Conservation (phyloP, 2,888 invertebrate genomes). For the Dinocampus coccinellae region DNA sequence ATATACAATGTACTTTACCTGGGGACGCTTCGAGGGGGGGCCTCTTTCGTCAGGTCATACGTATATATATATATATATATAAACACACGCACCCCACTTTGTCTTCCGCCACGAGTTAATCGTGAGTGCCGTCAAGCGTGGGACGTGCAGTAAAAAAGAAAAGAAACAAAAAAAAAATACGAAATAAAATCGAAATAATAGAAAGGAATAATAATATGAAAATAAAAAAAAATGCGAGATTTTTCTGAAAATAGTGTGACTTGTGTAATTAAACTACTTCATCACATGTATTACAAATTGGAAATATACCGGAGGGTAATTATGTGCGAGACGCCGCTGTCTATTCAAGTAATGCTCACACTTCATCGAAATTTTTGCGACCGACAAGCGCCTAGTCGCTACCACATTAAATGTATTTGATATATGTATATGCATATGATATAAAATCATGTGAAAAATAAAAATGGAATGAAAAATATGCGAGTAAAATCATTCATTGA, state of each 20-base stretch:
- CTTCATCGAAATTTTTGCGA: constrained; percentile 38
- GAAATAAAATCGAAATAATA: constrained; percentile 19
- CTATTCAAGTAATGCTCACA: constrained; percentile 47
- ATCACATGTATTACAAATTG: constrained; percentile 48
- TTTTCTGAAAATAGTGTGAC: constrained; percentile 62
- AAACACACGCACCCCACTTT: constrained; percentile 37
- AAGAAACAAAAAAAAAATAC: no score
- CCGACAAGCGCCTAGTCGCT: constrained; percentile 35
- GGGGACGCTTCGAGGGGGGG: constrained; percentile 61
- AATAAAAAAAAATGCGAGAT: constrained; percentile 47
- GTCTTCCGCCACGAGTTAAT: constrained; percentile 37
- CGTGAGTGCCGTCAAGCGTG: constrained; percentile 51
- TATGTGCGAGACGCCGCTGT: constrained; percentile 53
- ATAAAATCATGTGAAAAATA: not conserved
- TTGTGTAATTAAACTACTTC: constrained; percentile 33
- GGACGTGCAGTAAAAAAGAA: constrained; percentile 50
- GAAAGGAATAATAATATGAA: constrained; percentile 27
- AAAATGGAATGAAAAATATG: not conserved
- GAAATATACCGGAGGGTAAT: constrained; percentile 65
- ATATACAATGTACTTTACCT: constrained; percentile 46
- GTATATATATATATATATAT: constrained; percentile 1
- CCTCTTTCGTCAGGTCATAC: constrained; percentile 27
- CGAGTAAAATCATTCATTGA: constrained; percentile 22
- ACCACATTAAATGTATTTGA: not conserved
- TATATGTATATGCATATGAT: not conserved